Base-by-base conservation (phyloP, 2,797 vertebrate genomes). In the Centroberyx gerrardi region DNA sequence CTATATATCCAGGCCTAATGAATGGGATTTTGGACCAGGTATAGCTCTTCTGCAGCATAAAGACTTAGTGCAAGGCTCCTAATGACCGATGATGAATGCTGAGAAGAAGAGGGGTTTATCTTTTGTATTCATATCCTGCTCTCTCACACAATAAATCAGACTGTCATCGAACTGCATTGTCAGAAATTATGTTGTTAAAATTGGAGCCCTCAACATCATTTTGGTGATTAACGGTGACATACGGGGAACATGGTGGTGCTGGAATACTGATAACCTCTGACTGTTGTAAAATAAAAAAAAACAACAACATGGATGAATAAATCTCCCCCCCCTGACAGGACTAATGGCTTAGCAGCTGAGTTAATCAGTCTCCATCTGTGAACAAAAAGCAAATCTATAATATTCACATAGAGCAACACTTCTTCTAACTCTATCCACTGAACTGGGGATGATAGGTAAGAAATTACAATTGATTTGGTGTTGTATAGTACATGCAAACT, bases 291-390 rank as follows among this genome's bases (percentile, higher is more conserved):
- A 76, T 54, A 62, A 66, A 61, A 74, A 76, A 68, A 67, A 58
- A 60, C 56, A 61, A 68, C 52, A 52, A 80, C 54, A 72, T 0
- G 1, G 63, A 74, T 70, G 78, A 84, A 87, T 87, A 75, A 69
- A 54, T 76, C 62, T 68, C 63, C 17, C 9, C 48, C 8, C 18
- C 7, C 12, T 82, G 79, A 72, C 82, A 68, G 66, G 62, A 69
- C 74, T 82, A 87, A 92, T 88, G 80, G 74, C 71, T 74, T 68
- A 65, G 71, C 74, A 72, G 81, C 81, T 82, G 84, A 79, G 87
- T 88, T 89, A 92, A 91, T 92, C 84, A 86, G 74, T 74, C 78
- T 76, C 74, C 54, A 71, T 90, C 68, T 80, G 76, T 69, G 12
- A 67, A 67, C 67, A 76, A 79, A 80, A 65, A 62, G 29, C 76